Evolutionary conservation across 2,113 vertebrate species (phyloP).

Genomic region (Oreochromis aureus): DNA sequence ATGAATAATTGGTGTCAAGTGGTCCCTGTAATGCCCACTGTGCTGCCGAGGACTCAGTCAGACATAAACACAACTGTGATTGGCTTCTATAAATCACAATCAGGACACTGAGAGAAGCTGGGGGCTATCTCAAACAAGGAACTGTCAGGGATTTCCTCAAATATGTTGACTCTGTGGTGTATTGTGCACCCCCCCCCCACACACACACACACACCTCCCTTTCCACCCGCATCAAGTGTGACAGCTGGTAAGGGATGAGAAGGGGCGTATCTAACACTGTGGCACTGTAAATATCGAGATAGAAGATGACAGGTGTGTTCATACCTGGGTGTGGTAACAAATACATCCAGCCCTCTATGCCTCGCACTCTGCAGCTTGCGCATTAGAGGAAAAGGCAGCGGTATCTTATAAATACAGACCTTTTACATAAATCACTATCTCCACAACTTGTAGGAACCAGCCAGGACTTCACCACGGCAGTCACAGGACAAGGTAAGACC

Average conservation of each 20-base stretch:
- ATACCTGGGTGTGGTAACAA: slow-evolving; percentile 62
- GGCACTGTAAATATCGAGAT: slow-evolving; percentile 11
- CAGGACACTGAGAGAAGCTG: not conserved
- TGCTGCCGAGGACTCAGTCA: not conserved
- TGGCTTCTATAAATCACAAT: not conserved
- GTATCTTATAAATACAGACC: not conserved
- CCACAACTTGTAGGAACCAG: not conserved
- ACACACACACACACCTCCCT: not conserved
- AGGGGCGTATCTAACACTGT: not conserved
- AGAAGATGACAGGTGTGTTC: slow-evolving; percentile 70
- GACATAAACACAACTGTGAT: not conserved
- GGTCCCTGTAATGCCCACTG: not conserved
- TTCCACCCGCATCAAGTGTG: not conserved
- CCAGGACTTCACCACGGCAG: not conserved
- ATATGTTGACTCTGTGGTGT: not conserved
- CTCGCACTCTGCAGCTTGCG: not conserved
- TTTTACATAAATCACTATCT: not conserved
- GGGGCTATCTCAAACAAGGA: not conserved
- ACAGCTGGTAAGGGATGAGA: not conserved
- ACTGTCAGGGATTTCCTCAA: not conserved
- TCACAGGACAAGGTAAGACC: slow-evolving; percentile 39
- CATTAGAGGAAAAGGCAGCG: not conserved
- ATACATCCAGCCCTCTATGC: slow-evolving; percentile 37
- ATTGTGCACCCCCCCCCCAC: not conserved
- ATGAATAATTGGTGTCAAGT: slow-evolving; percentile 44